phyloP scores from a whole-genome alignment of 2,797 vertebrate species.

The Harpagifer antarcticus region DNA sequence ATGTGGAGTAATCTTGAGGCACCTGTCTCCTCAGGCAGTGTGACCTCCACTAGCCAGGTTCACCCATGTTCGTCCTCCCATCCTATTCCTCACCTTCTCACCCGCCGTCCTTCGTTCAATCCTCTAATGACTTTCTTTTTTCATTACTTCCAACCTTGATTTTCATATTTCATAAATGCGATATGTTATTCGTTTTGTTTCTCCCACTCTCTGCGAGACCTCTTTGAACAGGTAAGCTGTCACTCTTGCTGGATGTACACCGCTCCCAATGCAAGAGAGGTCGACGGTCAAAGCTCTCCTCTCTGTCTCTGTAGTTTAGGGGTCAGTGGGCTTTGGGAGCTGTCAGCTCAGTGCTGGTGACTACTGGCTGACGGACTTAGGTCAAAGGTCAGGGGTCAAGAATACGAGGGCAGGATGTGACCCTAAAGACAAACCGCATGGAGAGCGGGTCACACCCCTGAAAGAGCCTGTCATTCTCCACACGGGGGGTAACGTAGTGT shows the following conservation, averaged over 20 bases:
- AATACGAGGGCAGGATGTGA: slow-evolving; percentile 76
- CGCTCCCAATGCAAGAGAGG: slow-evolving; percentile 48
- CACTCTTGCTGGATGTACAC: slow-evolving; percentile 35
- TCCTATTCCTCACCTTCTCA: slow-evolving; percentile 57
- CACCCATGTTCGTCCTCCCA: slow-evolving; percentile 76
- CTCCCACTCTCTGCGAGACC: slow-evolving; percentile 33
- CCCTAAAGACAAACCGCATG: slow-evolving; percentile 80
- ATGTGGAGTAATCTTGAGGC: slow-evolving; percentile 80
- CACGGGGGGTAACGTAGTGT: slow-evolving; percentile 69
- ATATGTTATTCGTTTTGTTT: slow-evolving; percentile 15
- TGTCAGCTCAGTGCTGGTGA: slow-evolving; percentile 78
- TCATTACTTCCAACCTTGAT: slow-evolving; percentile 36
- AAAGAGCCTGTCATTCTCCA: slow-evolving; percentile 79
- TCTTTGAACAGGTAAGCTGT: slow-evolving; percentile 66
- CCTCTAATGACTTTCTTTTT: slow-evolving; percentile 32
- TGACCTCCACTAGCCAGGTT: slow-evolving; percentile 83
- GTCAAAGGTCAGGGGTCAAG: slow-evolving; percentile 69
- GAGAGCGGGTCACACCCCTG: slow-evolving; percentile 71
- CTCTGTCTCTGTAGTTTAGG: slow-evolving; percentile 51
- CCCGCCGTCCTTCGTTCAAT: slow-evolving; percentile 45
- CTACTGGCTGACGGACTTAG: slow-evolving; percentile 72
- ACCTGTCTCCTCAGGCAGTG: slow-evolving; percentile 81
- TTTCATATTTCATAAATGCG: slow-evolving; percentile 40
- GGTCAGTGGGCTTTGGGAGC: slow-evolving; percentile 83
- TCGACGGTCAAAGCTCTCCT: slow-evolving; percentile 45